Evolutionary conservation across 2,888 invertebrate genomes (phyloP).

Genomic region (Aphrophora alni): DNA sequence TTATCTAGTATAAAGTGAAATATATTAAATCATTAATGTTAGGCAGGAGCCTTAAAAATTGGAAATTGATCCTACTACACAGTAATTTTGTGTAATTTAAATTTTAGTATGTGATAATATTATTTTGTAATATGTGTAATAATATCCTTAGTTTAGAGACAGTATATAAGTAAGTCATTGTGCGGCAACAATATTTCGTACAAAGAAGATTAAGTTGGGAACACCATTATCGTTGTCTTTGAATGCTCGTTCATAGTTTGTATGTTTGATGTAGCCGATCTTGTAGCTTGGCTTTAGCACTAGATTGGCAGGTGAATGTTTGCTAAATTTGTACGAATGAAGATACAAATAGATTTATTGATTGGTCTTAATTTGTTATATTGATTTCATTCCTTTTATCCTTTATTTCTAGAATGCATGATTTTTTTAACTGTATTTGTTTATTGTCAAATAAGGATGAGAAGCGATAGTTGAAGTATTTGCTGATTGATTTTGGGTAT

Average conservation of each 20-base stretch:
- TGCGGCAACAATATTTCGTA: background rate
- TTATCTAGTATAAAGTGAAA: background rate
- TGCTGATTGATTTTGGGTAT: no score
- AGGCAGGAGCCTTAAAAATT: background rate
- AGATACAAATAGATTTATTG: conserved; percentile 31
- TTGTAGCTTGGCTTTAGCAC: conserved; percentile 11
- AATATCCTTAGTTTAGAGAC: background rate
- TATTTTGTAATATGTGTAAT: background rate
- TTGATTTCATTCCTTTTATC: background rate
- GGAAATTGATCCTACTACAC: background rate
- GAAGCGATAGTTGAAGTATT: no score
- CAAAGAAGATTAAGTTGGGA: background rate
- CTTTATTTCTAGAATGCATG: background rate
- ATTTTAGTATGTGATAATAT: background rate
- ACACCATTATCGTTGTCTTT: background rate
- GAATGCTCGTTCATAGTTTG: conserved; percentile 37
- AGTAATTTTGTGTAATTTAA: background rate
- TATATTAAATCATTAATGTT: background rate
- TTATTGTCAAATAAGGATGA: no score
- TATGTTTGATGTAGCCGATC: conserved; percentile 28
- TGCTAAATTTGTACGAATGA: conserved; percentile 28
- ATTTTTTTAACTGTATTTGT: background rate
- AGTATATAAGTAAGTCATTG: background rate
- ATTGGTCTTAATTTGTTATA: conserved; percentile 27
- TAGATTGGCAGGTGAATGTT: conserved; percentile 25